Evolutionary conservation across 2,888 invertebrate genomes (phyloP).

Genomic region (Zeuzera pyrina): DNA sequence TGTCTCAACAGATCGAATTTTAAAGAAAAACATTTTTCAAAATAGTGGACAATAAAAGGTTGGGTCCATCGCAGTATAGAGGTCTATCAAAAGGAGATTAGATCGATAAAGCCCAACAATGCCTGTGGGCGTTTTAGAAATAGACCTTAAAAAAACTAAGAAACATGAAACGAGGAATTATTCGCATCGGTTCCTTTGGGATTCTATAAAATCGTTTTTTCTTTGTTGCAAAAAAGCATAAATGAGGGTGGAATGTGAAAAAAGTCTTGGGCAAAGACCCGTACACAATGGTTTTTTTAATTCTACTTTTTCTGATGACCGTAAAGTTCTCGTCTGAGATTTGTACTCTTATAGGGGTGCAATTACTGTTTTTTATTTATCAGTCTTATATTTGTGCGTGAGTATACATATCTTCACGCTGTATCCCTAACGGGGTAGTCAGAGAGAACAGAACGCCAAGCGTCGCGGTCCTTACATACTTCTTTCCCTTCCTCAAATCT

Average conservation of each 20-base stretch:
- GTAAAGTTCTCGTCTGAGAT: constrained; percentile 32
- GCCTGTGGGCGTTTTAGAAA: constrained; percentile 58
- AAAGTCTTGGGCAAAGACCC: constrained; percentile 63
- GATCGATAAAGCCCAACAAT: constrained; percentile 60
- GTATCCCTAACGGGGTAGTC: too few species aligned
- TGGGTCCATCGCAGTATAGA: constrained; percentile 50
- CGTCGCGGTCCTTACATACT: too few species aligned
- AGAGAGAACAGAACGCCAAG: too few species aligned
- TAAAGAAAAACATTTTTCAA: constrained; percentile 28
- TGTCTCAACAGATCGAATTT: constrained; percentile 19
- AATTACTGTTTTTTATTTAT: too few species aligned
- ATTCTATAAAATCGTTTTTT: constrained; percentile 66
- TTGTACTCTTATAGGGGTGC: too few species aligned
- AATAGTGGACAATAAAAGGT: constrained; percentile 52
- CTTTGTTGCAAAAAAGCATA: constrained; percentile 60
- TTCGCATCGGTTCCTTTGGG: constrained; percentile 70
- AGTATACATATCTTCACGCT: too few species aligned
- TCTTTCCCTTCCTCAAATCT: too few species aligned
- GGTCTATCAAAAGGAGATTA: constrained; percentile 71
- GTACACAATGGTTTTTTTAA: constrained; percentile 53
- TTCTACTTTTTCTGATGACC: constrained; percentile 50
- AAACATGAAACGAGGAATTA: constrained; percentile 71
- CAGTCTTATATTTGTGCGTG: too few species aligned
- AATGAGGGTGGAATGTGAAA: constrained; percentile 54
- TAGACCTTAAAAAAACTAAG: constrained; percentile 40